Evolutionary conservation across 1,140 invertebrate species (phyloP), one percentile per base, ranked within the genome.

Genomic region (Cydia strobilella): DNA sequence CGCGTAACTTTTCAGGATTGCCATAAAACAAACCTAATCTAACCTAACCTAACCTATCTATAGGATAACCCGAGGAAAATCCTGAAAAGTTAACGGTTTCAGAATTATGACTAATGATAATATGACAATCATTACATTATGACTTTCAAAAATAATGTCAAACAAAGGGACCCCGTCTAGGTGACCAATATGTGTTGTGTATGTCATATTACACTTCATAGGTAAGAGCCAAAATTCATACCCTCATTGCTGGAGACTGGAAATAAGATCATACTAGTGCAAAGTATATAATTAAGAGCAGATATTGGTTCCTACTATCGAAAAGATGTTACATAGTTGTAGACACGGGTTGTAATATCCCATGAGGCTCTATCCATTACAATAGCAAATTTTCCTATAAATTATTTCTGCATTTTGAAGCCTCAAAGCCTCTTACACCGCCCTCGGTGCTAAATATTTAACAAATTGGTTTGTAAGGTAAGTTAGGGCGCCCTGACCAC

Each of bases 401-500:
- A 69, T 42, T 69, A 39, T 35, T 35, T 69, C 65, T 82, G 77
- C 75, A 74, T 75, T 77, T 80, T 75, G 78, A 62, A 71, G 69
- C 79, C 72, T 85, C 82, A 80, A 76, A 78, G 78, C 76, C 81
- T 82, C 77, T 80, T 79, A 72, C 39, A 54, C 69, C 27, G 75
- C 76, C 69, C 27, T 74, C 76, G 83, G 81, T 76, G 82, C 77
- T 88, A 87, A 89, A 89, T 91, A 89, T 88, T 90, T 90, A 88
- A 88, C 85, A 85, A 86, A 88, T 89, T 86, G 85, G 86, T 86
- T 86, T 83, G 82, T 75, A 77, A 85, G 84, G 84, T 81, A 82
- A 84, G 84, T 85, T 83, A 82, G 80, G 83, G 86, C 73, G 79
- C 79, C 77, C 85, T 90, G 89, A 91, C 89, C 89, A 89, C 89